Evolutionary conservation across 2,888 invertebrate species (phyloP).

Genomic region (Hypena proboscidalis): DNA sequence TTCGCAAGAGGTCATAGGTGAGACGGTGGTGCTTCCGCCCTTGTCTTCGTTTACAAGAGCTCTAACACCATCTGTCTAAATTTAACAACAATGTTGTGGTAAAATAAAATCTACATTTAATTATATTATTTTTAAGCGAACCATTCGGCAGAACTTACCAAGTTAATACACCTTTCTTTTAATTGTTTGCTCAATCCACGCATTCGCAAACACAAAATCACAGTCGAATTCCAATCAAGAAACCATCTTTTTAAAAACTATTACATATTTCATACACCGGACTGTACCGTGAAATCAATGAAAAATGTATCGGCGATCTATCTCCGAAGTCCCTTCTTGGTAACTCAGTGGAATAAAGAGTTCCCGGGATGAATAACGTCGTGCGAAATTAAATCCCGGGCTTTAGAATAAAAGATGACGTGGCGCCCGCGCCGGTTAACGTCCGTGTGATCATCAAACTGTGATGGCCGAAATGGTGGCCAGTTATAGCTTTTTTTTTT

Average conservation of each 20-base stretch:
- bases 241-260: slow-evolving; percentile 9
- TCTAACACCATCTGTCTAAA: too few species aligned
- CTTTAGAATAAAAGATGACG: slow-evolving; percentile 82
- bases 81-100: too few species aligned
- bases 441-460: slow-evolving; percentile 46
- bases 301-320: slow-evolving; percentile 80
- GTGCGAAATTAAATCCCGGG: slow-evolving; percentile 77
- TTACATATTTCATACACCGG: slow-evolving; percentile 28
- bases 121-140: too few species aligned
- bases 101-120: too few species aligned
- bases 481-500: slow-evolving; percentile 3
- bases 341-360: slow-evolving; percentile 70
- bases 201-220: too few species aligned
- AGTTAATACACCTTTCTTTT: too few species aligned
- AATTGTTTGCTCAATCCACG: too few species aligned
- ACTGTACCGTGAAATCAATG: slow-evolving; percentile 51
- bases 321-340: slow-evolving; percentile 71
- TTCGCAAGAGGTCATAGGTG: too few species aligned
- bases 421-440: slow-evolving; percentile 51
- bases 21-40: too few species aligned
- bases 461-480: slow-evolving; percentile 4
- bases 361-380: slow-evolving; percentile 79
- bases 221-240: too few species aligned
- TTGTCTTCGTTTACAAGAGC: too few species aligned
- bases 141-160: too few species aligned